phyloP scores from a whole-genome alignment of 1,140 invertebrate species.

The Heliconius melpomene region DNA sequence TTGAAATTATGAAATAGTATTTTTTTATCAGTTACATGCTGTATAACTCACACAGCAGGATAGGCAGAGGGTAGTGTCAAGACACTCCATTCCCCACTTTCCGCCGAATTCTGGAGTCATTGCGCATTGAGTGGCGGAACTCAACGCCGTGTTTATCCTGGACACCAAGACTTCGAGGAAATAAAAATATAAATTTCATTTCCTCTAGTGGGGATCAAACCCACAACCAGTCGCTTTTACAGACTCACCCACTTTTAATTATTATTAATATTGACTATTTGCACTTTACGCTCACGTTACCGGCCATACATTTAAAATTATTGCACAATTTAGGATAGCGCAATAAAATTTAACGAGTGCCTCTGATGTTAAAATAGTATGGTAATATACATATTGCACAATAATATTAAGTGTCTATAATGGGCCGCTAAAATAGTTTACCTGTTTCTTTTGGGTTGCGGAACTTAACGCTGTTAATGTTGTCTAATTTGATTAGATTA shows the following conservation, averaged over 20 bases:
- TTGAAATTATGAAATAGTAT: not conserved
- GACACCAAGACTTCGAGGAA: too few relatives aligned
- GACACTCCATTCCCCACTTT: too few relatives aligned
- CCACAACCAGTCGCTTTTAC: too few relatives aligned
- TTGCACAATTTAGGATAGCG: not conserved
- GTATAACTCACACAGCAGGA: not conserved
- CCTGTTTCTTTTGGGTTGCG: not conserved
- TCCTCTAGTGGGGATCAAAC: too few relatives aligned
- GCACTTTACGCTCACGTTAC: too few relatives aligned
- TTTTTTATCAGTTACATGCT: not conserved
- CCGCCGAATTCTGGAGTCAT: too few relatives aligned
- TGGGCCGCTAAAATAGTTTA: not conserved
- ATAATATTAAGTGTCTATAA: not conserved
- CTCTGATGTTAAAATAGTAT: not conserved
- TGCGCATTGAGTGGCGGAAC: too few relatives aligned
- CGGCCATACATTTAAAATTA: not conserved
- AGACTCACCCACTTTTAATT: too few relatives aligned
- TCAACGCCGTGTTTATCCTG: too few relatives aligned
- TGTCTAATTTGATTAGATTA: not conserved
- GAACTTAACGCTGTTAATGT: not conserved
- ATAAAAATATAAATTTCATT: too few relatives aligned
- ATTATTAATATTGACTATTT: too few relatives aligned
- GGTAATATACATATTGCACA: constrained; percentile 3
- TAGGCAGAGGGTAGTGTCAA: not conserved
- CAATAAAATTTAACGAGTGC: not conserved